Conservation (phyloP, 2,797 vertebrate species). For the Eulemur coronatus region DNA sequence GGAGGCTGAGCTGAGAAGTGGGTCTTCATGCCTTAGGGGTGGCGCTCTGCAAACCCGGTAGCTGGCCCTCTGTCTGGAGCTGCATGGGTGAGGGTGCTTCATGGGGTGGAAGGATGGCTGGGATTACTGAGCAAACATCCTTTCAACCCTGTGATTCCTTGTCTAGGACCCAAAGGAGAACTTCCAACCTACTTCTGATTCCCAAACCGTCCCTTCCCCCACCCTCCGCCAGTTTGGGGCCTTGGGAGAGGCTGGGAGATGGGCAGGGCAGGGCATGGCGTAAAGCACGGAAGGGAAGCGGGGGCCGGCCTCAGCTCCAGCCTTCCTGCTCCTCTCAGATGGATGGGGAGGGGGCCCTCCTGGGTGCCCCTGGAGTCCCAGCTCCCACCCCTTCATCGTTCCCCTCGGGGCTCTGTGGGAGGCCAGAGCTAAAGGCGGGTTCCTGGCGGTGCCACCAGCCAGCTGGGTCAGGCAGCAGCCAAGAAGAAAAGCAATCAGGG, state of each 20-base stretch:
- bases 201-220: neutral
- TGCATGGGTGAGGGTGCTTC: fast-evolving
- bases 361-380: neutral
- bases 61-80: neutral
- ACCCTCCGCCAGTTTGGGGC: fast-evolving
- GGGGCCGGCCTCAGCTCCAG: neutral
- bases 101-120: neutral
- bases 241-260: neutral
- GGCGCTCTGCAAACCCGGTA: too few relatives aligned
- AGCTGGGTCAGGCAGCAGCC: neutral
- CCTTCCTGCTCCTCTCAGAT: neutral
- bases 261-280: fast-evolving
- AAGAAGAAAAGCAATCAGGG: constrained; percentile 30
- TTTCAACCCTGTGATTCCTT: neutral
- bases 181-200: neutral
- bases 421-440: neutral
- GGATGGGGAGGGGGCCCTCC: neutral
- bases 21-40: neutral
- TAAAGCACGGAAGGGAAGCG: neutral
- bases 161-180: neutral
- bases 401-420: neutral
- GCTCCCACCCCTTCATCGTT: neutral
- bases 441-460: neutral
- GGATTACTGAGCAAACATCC: neutral
- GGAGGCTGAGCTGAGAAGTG: neutral